Conservation (phyloP, 1,140 invertebrate genomes). For the Leptopilina clavipes region DNA sequence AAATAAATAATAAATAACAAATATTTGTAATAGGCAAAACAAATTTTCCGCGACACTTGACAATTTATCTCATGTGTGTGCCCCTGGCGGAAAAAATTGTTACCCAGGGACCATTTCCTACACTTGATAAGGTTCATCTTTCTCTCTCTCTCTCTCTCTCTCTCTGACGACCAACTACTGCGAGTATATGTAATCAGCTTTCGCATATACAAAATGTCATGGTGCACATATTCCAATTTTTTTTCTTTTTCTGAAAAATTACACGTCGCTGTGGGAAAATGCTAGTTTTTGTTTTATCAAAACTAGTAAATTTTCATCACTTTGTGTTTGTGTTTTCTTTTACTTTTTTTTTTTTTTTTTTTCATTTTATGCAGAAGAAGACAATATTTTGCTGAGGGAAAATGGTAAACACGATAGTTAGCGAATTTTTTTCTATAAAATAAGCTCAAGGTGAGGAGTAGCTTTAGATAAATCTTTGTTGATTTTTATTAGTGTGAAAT, state of each 20-base stretch:
- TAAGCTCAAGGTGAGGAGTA: conserved; percentile 18
- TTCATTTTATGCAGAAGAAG: neutral
- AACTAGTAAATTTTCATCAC: neutral
- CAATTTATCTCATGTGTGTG: neutral
- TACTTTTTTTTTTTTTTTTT: neutral
- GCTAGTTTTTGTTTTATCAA: too few relatives aligned
- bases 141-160: neutral
- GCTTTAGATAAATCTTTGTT: conserved; percentile 8
- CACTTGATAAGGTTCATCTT: neutral
- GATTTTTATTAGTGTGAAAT: neutral
- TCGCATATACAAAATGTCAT: neutral
- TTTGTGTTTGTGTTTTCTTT: too few relatives aligned
- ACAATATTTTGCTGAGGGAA: conserved; percentile 1
- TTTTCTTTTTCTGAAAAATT: neutral
- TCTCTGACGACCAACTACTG: neutral
- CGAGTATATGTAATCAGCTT: neutral
- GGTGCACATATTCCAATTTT: neutral
- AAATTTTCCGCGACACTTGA: neutral
- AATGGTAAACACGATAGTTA: conserved; percentile 4
- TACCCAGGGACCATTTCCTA: neutral
- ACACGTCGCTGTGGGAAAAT: too few relatives aligned
- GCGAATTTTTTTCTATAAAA: conserved; percentile 2
- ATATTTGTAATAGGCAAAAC: conserved; percentile 17
- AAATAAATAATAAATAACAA: neutral
- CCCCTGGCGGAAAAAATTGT: neutral